A percentile compares a stretch with the other conserved stretches of the same genome.
These are phyloP conservation scores for Micromussa lordhowensis DNA, from an alignment of 92 coral and sea anemone genomes.

Conservation along the genomic window DNA sequence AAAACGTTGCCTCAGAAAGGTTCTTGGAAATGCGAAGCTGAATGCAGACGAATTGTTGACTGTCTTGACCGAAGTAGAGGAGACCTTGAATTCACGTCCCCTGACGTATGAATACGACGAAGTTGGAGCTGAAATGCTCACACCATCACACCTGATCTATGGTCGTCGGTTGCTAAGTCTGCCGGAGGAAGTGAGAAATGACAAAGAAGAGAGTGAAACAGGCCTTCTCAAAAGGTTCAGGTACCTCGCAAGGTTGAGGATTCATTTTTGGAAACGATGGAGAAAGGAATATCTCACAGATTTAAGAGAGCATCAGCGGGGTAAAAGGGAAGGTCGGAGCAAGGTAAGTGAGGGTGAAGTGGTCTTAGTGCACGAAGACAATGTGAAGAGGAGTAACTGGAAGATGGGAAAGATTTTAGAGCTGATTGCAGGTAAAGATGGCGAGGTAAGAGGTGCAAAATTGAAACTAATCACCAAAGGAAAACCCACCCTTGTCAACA, in stretches of 20 bases:
- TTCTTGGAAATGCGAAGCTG: no score
- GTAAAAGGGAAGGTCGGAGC: conserved; percentile 2
- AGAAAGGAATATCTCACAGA: conserved; percentile 25
- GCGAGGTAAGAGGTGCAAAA: conserved; percentile 27
- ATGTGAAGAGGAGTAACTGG: conserved; percentile 35
- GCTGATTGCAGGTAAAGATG: conserved; percentile 33
- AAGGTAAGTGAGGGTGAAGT: conserved; percentile 23
- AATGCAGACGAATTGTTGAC: no score
- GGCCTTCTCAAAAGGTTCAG: conserved; percentile 8
- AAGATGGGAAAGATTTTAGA: conserved; percentile 24
- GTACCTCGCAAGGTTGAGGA: conserved; percentile 28
- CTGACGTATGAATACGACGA: no score
- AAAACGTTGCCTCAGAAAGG: no score
- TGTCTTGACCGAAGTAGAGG: no score
- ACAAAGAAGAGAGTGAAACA: conserved; percentile 1
- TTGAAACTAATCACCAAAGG: conserved; percentile 44
- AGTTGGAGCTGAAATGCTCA: no score
- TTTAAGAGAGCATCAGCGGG: conserved; percentile 37
- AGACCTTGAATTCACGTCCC: no score
- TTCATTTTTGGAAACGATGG: conserved; percentile 44
- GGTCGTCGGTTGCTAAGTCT: no score
- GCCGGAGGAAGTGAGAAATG: no score
- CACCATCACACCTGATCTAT: no score
- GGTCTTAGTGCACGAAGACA: conserved; percentile 43
- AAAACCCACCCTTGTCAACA: conserved; percentile 27